Evolutionary conservation across 2,113 vertebrate species (phyloP), one percentile per base, ranked within the genome.

Genomic region (Forbesichthys papilliferus): DNA sequence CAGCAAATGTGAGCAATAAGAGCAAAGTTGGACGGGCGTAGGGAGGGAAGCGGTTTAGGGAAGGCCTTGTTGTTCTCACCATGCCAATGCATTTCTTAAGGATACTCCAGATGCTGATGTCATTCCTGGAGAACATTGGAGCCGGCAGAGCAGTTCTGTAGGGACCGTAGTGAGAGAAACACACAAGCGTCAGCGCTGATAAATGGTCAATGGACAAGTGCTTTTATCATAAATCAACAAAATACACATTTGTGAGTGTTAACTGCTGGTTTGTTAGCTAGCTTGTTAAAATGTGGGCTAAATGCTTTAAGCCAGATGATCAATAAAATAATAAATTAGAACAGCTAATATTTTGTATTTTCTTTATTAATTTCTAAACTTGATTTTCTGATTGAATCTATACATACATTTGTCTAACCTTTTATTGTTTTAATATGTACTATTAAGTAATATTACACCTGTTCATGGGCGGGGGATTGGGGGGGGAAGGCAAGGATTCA

Each of bases 21-120:
- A 16, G 13, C 36, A 1, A 54, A 64, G 67, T 12, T 42, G 42
- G 54, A 56, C 0, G 36, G 36, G 36, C 5, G 36, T 5, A 8
- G 36, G 36, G 36, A 87, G 14, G 42, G 14, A 46, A 16, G 61
- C 13, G 56, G 46, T 14, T 56, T 13, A 12, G 10, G 18, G 3
- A 10, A 9, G 51, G 7, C 14, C 0, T 10, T 5, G 51, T 5
- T 6, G 2, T 12, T 58, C 93, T 90, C 88, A 99, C 98, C 98
- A 99, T 98, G 89, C 98, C 98, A 62, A 99, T 98, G 86, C 97
- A 99, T 86, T 99, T 99, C 84, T 96, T 95, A 74, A 99, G 93
- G 90, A 99, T 96, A 82, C 96, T 97, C 97, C 98, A 99, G 87
- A 99, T 95, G 88, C 96, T 98, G 88, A 98, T 95, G 52, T 99